Base-by-base conservation (phyloP, 37 sponge, comb jelly and placozoan species). In the Tethya wilhelma region DNA sequence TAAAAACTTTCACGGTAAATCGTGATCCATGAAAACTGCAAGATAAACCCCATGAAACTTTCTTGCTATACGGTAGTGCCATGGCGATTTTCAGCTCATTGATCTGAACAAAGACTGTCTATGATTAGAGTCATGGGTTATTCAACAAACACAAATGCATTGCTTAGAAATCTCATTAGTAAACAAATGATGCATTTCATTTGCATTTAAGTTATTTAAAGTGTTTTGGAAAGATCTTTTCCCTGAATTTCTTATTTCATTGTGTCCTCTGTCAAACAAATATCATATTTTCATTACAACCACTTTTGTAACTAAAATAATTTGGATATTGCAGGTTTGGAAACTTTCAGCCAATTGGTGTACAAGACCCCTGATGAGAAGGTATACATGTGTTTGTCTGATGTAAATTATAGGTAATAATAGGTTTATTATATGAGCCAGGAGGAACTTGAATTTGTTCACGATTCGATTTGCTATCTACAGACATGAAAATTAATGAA, bases 291-390 rank as follows among this genome's bases (percentile, higher is more conserved):
- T n/a, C n/a, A n/a, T n/a, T n/a, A n/a, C n/a, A n/a, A n/a, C n/a
- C n/a, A n/a, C n/a, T n/a, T n/a, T n/a, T n/a, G n/a, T n/a, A 25
- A 2, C 22, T 44, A 43, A 37, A 23, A 67, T 56, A n/a, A 20
- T 44, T 20, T 12, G 22, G 1, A 20, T 44, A 22, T 69, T 78
- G 19, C 63, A 93, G 96, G 97, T 28, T 28, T 96, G 60, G 97
- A 96, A 69, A 96, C 97, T 20, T 96, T 96, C 73, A 90, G 91
- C 44, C 97, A 96, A 66, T 70, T 96, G 56, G 77, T 96, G 25
- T 79, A 83, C 67, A 38, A 32, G 44, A 66, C 46, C 31, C 22
- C 37, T 31, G 79, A 85, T 56, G 82, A 40, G 0, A n/a, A 42
- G 59, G 88, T 87, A n/a, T n/a, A n/a, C n/a, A 23, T 64, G 40